phyloP scores from a whole-genome alignment of 2,797 vertebrate genomes.

The Platyrinchus mystaceus region DNA sequence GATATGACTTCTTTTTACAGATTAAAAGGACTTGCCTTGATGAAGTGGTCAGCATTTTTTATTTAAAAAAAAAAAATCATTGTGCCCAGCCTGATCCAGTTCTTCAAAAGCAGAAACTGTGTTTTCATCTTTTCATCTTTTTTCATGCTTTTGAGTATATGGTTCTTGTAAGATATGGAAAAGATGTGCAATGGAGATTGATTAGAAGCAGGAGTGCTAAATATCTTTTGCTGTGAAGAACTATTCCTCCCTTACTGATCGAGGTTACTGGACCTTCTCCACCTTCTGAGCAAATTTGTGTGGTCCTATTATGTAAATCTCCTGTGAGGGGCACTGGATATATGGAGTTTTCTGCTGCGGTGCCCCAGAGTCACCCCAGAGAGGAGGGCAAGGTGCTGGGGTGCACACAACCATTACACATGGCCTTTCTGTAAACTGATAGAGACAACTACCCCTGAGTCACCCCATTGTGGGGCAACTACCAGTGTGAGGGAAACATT shows the following conservation, averaged over 20 bases:
- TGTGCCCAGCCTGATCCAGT: neutral
- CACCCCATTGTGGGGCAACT: neutral
- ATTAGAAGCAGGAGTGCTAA: neutral
- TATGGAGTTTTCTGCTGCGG: neutral
- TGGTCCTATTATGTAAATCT: neutral
- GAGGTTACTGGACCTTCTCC: neutral
- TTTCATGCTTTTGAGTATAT: neutral
- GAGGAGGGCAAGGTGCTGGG: neutral
- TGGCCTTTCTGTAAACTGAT: neutral
- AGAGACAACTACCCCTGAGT: neutral
- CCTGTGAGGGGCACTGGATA: neutral
- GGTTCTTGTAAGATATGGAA: neutral
- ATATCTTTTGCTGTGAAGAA: neutral
- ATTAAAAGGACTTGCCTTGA: neutral
- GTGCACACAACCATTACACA: neutral
- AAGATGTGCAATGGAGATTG: neutral
- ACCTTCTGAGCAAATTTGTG: neutral
- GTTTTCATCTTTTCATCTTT: neutral
- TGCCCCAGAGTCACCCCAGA: fast-evolving
- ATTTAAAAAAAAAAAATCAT: neutral
- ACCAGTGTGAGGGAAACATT: neutral
- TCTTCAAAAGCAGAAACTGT: neutral
- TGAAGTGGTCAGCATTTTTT: neutral
- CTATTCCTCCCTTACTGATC: neutral
- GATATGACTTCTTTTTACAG: neutral